phyloP scores from a whole-genome alignment of 2,113 vertebrate genomes.

The Natator depressus region DNA sequence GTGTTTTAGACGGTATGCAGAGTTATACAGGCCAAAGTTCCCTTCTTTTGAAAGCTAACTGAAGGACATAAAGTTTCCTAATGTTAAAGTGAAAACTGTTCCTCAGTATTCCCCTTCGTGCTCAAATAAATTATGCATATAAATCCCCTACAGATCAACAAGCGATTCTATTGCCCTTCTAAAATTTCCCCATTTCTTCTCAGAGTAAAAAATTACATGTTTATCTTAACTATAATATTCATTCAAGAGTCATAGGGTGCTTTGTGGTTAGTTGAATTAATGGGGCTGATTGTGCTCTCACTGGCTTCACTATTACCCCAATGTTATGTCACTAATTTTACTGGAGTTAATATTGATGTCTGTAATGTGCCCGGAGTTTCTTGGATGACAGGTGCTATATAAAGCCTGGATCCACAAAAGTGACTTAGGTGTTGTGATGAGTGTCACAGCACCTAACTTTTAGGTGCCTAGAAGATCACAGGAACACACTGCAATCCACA shows the following conservation, averaged over 20 bases:
- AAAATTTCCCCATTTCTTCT: accelerated
- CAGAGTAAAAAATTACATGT: not conserved
- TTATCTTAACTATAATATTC: not conserved
- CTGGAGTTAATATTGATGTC: not conserved
- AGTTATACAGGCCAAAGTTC: not conserved
- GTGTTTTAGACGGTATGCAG: not conserved
- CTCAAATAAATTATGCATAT: not conserved
- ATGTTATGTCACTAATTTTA: not conserved
- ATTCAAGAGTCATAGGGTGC: not conserved
- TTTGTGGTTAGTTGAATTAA: not conserved
- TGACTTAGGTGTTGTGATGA: not conserved
- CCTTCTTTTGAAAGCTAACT: not conserved
- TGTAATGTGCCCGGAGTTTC: not conserved
- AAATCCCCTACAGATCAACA: not conserved
- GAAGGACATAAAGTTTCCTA: not conserved
- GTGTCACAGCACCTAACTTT: not conserved
- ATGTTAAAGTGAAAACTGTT: not conserved
- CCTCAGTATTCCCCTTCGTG: not conserved
- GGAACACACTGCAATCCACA: not conserved
- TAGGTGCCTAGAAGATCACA: not conserved
- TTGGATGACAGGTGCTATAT: not conserved
- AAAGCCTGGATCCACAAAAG: not conserved
- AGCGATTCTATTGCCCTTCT: not conserved
- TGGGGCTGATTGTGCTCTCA: not conserved
- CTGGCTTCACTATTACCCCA: not conserved